These are phyloP conservation scores for Notarius quadriscutis DNA, from an alignment of 2,113 vertebrate species.

Conservation along the genomic window DNA sequence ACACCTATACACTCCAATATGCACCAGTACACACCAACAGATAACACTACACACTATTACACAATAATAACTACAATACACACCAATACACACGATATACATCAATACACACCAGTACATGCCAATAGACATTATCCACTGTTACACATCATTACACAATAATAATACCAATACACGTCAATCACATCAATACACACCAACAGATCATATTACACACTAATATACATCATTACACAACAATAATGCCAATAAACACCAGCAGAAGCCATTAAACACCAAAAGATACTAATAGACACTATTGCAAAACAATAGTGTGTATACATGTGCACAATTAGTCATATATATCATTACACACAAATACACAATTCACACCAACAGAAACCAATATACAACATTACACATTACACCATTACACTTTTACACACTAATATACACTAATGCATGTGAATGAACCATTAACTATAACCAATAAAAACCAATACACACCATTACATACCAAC, in stretches of 20 bases:
- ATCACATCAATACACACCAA: background rate
- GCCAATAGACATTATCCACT: background rate
- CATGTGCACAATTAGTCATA: too few species aligned
- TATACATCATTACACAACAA: background rate
- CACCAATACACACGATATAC: background rate
- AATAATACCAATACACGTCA: too few species aligned
- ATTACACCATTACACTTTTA: background rate
- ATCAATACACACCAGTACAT: background rate
- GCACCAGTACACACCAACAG: background rate
- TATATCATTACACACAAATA: background rate
- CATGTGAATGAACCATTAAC: too few species aligned
- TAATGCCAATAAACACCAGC: background rate
- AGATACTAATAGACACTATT: background rate
- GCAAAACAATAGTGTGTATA: too few species aligned
- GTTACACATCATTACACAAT: background rate
- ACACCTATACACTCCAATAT: background rate
- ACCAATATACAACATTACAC: background rate
- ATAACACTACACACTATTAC: background rate
- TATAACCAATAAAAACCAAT: too few species aligned
- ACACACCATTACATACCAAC: too few species aligned
- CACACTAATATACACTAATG: too few species aligned
- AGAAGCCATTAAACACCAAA: background rate
- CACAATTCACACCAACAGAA: background rate
- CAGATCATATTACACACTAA: background rate
- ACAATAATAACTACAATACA: background rate